Evolutionary conservation across 1,140 invertebrate genomes (phyloP).

Genomic region (Choristoneura fumiferana): DNA sequence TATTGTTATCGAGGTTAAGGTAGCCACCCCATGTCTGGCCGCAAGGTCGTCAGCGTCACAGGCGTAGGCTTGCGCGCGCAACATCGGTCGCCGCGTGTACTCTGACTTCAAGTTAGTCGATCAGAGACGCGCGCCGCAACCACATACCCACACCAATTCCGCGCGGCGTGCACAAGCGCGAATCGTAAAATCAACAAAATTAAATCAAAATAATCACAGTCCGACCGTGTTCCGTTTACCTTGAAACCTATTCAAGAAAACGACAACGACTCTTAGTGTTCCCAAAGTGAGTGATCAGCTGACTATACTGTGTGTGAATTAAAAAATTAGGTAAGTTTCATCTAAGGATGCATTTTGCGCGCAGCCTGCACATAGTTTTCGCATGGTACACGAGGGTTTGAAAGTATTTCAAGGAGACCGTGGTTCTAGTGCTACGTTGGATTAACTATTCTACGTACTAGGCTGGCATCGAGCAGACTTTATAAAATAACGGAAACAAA

Average conservation of each 20-base stretch:
- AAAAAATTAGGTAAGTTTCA: constrained; percentile 55
- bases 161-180: constrained; percentile 1
- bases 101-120: constrained; percentile 59
- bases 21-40: constrained; percentile 30
- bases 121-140: constrained; percentile 50
- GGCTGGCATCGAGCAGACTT: background rate
- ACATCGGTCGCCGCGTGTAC: constrained; percentile 31
- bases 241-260: constrained; percentile 33
- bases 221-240: constrained; percentile 13
- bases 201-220: constrained; percentile 22
- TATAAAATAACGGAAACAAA: background rate
- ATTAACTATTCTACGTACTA: constrained; percentile 25
- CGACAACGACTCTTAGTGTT: constrained; percentile 19
- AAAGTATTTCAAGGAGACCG: constrained; percentile 77
- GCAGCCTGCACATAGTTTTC: constrained; percentile 44
- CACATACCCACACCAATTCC: constrained; percentile 15
- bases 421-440: constrained; percentile 52
- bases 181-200: constrained; percentile 9
- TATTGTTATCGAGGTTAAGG: constrained; percentile 15
- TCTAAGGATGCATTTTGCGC: constrained; percentile 38
- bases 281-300: constrained; percentile 34
- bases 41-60: constrained; percentile 51
- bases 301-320: constrained; percentile 32
- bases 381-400: constrained; percentile 65
- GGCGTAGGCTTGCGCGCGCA: constrained; percentile 55